Percentiles rank a stretch among this genome's conserved stretches.
Evolutionary conservation across 2,888 invertebrate genomes (phyloP).

Genomic region (Cryptus viduatorius): DNA sequence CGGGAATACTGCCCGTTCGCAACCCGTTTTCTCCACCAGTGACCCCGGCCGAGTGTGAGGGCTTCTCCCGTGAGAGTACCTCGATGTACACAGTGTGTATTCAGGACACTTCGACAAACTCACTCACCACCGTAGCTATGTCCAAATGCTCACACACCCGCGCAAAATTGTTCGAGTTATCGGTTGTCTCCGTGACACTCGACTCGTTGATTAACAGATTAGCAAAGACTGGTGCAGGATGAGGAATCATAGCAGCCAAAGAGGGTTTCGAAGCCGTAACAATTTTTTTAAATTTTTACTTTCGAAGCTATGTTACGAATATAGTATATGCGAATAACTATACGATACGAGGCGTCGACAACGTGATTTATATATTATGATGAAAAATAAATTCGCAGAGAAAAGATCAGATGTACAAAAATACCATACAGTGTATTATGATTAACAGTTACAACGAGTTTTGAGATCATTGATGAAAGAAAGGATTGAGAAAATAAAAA

Average conservation of each 20-base stretch:
- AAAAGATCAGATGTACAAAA: not conserved
- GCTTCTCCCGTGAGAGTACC: constrained; percentile 19
- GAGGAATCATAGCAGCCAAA: constrained; percentile 7
- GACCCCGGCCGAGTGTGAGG: not conserved
- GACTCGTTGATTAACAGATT: constrained; percentile 5
- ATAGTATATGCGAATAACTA: not conserved
- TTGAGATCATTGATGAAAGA: not conserved
- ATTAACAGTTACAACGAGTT: not conserved
- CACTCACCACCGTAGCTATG: constrained; percentile 1
- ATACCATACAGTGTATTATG: not conserved
- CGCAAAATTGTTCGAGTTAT: constrained; percentile 2
- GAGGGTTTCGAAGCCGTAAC: not conserved
- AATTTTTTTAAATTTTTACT: not conserved
- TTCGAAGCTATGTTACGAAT: constrained; percentile 1
- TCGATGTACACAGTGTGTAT: constrained; percentile 42
- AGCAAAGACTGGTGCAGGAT: not conserved
- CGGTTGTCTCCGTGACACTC: not conserved
- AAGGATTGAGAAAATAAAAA: not conserved
- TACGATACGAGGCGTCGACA: constrained; percentile 30
- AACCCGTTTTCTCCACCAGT: constrained; percentile 1
- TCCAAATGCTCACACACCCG: not conserved
- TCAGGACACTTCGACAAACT: constrained; percentile 56
- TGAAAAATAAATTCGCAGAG: not conserved
- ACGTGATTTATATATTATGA: constrained; percentile 17
- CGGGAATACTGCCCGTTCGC: not conserved